Conservation (phyloP, 2,888 invertebrate species). For the Drosophila setosimentum region DNA sequence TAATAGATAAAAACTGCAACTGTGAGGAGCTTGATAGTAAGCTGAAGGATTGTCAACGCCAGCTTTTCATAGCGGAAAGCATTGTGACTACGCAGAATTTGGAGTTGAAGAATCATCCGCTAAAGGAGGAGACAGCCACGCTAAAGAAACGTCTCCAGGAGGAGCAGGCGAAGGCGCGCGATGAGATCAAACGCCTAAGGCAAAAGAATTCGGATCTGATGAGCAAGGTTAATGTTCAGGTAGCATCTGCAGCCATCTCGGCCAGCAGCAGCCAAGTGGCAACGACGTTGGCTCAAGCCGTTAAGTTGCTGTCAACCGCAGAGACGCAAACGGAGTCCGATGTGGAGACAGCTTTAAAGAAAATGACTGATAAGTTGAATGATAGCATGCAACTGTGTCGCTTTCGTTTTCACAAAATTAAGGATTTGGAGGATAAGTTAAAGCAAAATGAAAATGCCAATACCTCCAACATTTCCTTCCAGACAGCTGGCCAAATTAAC, state of each 20-base stretch:
- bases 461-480: slow-evolving; percentile 45
- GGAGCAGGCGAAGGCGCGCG: slow-evolving; percentile 73
- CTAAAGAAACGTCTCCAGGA: slow-evolving; percentile 78
- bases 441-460: slow-evolving; percentile 63
- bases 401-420: slow-evolving; percentile 69
- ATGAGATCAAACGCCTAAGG: slow-evolving; percentile 77
- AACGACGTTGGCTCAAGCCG: background rate
- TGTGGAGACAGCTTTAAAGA: slow-evolving; percentile 53
- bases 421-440: slow-evolving; percentile 67
- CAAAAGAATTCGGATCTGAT: slow-evolving; percentile 62
- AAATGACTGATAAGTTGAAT: slow-evolving; percentile 70
- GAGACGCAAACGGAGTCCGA: slow-evolving; percentile 72
- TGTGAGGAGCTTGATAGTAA: slow-evolving; percentile 76
- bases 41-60: slow-evolving; percentile 75
- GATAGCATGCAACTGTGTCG: slow-evolving; percentile 79
- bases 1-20: slow-evolving; percentile 69
- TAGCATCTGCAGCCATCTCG: slow-evolving; percentile 21
- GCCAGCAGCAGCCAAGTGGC: background rate
- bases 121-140: slow-evolving; percentile 78
- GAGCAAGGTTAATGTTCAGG: slow-evolving; percentile 33
- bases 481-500: slow-evolving; percentile 62
- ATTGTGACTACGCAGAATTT: slow-evolving; percentile 79
- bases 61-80: slow-evolving; percentile 77
- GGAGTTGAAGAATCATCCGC: slow-evolving; percentile 81
- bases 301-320: slow-evolving; percentile 2